Evolutionary conservation across 2,888 invertebrate species (phyloP).

Genomic region (Andrena fulva): DNA sequence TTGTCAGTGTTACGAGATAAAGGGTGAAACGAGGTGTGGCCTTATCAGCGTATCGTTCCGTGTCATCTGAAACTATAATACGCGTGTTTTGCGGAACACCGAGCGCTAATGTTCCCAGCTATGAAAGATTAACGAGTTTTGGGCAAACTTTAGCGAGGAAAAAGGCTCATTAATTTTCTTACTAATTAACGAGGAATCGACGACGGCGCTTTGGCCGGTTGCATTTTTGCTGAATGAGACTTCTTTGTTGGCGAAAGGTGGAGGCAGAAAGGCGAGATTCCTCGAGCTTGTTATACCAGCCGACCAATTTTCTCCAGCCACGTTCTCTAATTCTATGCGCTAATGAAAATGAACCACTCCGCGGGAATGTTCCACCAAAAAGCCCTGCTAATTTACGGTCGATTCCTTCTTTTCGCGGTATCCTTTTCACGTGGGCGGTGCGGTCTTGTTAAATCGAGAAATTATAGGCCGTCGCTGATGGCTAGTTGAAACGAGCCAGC

Average conservation of each 20-base stretch:
- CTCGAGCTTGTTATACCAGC: constrained; percentile 42
- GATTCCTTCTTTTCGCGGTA: neutral
- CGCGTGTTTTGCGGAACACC: constrained; percentile 29
- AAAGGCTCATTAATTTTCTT: constrained; percentile 54
- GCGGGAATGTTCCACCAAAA: constrained; percentile 42
- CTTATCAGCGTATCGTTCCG: neutral
- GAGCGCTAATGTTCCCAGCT: constrained; percentile 36
- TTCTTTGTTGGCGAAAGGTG: constrained; percentile 42
- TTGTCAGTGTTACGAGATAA: too few relatives aligned
- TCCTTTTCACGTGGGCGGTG: neutral
- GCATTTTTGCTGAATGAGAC: constrained; percentile 51
- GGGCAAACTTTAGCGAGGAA: constrained; percentile 36
- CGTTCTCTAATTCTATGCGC: constrained; percentile 14
- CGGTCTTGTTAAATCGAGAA: constrained; percentile 12
- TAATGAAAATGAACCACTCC: constrained; percentile 34
- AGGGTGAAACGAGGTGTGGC: too few relatives aligned
- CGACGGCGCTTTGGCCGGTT: neutral
- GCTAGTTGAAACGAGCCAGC: neutral
- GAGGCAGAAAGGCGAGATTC: constrained; percentile 24
- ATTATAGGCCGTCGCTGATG: neutral
- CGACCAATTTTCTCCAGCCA: constrained; percentile 38
- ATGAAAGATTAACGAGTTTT: constrained; percentile 60
- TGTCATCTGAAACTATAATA: neutral
- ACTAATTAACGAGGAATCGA: constrained; percentile 57
- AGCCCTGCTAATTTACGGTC: constrained; percentile 37